phyloP scores from a whole-genome alignment of 2,113 vertebrate genomes.

The Benitochromis conjunctus region DNA sequence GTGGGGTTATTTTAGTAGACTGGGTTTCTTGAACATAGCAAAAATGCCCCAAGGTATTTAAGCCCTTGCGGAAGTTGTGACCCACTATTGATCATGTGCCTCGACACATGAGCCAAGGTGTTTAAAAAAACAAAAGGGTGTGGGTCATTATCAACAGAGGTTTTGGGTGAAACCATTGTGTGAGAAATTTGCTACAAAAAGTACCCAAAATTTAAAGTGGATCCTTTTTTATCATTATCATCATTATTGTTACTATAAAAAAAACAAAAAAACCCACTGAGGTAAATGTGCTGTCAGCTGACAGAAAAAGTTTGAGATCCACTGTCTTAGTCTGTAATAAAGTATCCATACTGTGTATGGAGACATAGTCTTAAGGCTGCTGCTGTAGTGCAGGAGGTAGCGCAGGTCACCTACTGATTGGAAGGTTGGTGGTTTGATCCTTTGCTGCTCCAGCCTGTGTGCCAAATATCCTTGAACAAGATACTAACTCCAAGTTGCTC shows the following conservation, averaged over 20 bases:
- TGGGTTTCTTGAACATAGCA: neutral
- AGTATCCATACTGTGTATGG: too few species aligned
- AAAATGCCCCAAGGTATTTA: neutral
- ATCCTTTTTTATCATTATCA: neutral
- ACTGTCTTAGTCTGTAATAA: neutral
- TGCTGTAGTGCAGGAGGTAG: neutral
- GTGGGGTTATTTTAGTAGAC: neutral
- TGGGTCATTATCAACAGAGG: neutral
- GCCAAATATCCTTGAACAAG: neutral
- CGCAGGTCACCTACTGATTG: neutral
- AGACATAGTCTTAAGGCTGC: neutral
- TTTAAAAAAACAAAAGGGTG: neutral
- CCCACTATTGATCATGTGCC: neutral
- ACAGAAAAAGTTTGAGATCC: neutral
- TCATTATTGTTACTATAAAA: neutral
- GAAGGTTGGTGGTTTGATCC: neutral
- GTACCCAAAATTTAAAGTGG: neutral
- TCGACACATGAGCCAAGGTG: neutral
- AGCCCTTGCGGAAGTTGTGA: neutral
- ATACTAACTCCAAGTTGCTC: neutral
- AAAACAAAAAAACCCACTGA: fast-evolving
- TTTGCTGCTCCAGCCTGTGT: neutral
- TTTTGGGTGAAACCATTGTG: neutral
- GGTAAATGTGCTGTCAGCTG: neutral
- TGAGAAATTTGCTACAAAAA: neutral